Base-by-base conservation (phyloP, 2,888 invertebrate genomes). In the Netelia melanura region DNA sequence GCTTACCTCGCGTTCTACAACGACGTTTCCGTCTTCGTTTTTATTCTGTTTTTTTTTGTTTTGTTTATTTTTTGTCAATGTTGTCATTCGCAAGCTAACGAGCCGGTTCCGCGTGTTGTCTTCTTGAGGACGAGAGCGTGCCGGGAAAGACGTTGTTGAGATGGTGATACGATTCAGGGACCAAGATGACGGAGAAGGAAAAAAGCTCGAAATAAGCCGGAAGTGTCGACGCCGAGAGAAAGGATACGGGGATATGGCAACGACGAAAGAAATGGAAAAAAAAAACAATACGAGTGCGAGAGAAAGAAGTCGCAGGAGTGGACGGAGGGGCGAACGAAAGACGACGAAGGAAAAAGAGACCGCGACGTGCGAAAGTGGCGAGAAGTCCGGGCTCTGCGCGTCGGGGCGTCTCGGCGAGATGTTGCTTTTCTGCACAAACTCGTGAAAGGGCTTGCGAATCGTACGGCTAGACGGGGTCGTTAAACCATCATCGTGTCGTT, bases 281-380 rank as follows among this genome's bases (percentile, higher is more conserved):
- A 58, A 61, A 67, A 74, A 61, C 58, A 23, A 54, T 23, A 23
- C 9, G 30, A 43, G 72, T 62, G 5, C 14, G 43, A 65, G 17
- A 38, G 52, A 30, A 65, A 54, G 58, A 68, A 48, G 25, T 78
- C 38, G 10, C 58, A 58, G 58, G 56, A n/a, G 14, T 23, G 48
- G 48, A 25, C 25, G 2, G 64, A 25, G 54, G 43, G 23, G 25
- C 30, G 14, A 8, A 62, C 65, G 65, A 21, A 65, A 75, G 11
- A 64, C 48, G 56, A n/a, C 61, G 44, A 65, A 17, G 54, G 43
- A n/a, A 56, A 61, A 43, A 71, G 84, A 86, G 86, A 68, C 76
- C 70, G 62, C 58, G 83, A 87, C 87, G 88, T 88, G 89, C 85
- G 86, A 80, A 86, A 88, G 88, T 87, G 86, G 77, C 81, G 77